These are phyloP conservation scores for Agelas oroides DNA, from an alignment of 37 sponge, comb jelly and placozoan species.

Conservation along the genomic window DNA sequence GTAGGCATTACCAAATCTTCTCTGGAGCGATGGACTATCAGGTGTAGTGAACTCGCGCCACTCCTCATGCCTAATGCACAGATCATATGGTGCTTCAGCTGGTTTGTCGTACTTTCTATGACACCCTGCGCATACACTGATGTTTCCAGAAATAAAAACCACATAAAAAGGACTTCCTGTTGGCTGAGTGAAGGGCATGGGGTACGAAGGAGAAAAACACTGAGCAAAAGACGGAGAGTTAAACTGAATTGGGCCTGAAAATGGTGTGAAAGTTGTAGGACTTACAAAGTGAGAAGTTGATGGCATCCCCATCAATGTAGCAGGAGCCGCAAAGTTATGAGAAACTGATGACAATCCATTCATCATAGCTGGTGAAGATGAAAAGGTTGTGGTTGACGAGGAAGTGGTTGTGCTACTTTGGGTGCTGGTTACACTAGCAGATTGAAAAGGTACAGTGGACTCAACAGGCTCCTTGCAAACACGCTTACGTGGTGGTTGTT, in stretches of 20 bases:
- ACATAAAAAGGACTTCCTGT: conserved; percentile 14
- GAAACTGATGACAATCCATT: no score
- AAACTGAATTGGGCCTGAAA: background rate
- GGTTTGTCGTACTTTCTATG: conserved; percentile 28
- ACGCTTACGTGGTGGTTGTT: conserved; percentile 8
- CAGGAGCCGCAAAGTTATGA: no score
- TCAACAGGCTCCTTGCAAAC: background rate
- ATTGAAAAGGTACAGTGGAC: background rate
- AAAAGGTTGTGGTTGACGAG: no score
- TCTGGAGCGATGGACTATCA: background rate
- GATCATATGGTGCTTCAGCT: conserved; percentile 13
- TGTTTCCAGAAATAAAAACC: conserved; percentile 38
- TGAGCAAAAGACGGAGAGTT: background rate
- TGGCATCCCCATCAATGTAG: no score
- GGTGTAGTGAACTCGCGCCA: conserved; percentile 34
- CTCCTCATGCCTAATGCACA: conserved; percentile 33
- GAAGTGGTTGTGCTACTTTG: no score
- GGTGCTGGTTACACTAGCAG: no score
- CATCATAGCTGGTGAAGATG: no score
- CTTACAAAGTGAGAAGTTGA: no score
- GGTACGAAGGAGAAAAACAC: background rate
- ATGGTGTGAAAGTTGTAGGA: background rate
- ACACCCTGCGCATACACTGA: conserved; percentile 34
- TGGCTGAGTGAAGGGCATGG: background rate
- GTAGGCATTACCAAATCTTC: conserved; percentile 22